Evolutionary conservation across 2,113 vertebrate species (phyloP).

Genomic region (Ammodramus savannarum): DNA sequence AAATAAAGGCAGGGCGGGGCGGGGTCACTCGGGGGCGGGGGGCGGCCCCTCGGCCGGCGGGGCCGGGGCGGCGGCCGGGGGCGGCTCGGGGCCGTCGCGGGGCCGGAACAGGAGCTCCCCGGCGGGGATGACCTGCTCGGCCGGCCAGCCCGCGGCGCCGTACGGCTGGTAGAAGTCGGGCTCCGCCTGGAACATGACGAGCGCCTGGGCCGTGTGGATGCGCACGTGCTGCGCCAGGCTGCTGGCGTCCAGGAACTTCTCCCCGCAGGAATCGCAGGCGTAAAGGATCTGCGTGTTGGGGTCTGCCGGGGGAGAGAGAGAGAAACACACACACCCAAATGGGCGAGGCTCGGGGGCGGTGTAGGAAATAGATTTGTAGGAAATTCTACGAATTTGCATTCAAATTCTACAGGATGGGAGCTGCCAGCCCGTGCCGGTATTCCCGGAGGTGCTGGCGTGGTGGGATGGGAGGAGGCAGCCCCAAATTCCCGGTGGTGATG

Average conservation of each 20-base stretch:
- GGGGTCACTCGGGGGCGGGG: not conserved
- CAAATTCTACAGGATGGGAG: not conserved
- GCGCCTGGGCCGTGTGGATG: constrained; percentile 95
- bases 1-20: not conserved
- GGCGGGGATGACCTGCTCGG: constrained; percentile 85
- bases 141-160: constrained; percentile 78
- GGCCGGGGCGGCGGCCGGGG: too few species aligned
- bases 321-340: not conserved
- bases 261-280: constrained; percentile 93
- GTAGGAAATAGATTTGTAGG: too few species aligned
- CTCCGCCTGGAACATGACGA: constrained; percentile 98
- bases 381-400: too few species aligned
- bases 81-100: not conserved
- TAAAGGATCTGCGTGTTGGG: constrained; percentile 96
- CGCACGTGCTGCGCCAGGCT: constrained; percentile 95
- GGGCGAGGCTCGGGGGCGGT: not conserved
- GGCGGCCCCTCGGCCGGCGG: not conserved
- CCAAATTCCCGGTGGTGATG: not conserved
- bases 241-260: constrained; percentile 92
- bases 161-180: constrained; percentile 97
- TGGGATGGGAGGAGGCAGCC: not conserved
- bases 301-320: constrained; percentile 69
- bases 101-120: constrained; percentile 69
- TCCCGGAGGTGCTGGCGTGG: not conserved
- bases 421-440: too few species aligned